Conservation (phyloP, 2,888 invertebrate species). For the Epistrophe eligans region DNA sequence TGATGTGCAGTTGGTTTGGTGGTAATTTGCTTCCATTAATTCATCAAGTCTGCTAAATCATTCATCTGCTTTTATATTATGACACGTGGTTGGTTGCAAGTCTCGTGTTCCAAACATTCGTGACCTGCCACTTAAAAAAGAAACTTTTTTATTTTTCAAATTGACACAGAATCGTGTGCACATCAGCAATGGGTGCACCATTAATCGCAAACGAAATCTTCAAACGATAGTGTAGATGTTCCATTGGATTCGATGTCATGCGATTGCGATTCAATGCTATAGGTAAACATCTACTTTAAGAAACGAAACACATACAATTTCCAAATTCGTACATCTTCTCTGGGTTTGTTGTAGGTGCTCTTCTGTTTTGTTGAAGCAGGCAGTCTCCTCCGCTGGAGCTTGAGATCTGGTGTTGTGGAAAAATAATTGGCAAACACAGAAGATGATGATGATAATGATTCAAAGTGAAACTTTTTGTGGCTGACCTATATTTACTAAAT, state of each 20-base stretch:
- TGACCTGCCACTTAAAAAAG: conserved; percentile 51
- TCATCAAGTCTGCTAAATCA: conserved; percentile 29
- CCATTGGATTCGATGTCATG: neutral
- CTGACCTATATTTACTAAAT: conserved; percentile 44
- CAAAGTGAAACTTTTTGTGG: conserved; percentile 56
- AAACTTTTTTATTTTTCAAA: conserved; percentile 21
- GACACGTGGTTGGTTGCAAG: conserved; percentile 45
- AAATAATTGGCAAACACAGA: conserved; percentile 56
- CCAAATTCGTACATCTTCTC: conserved; percentile 13
- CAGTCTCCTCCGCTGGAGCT: neutral
- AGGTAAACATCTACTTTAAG: conserved; percentile 29
- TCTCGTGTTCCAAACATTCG: conserved; percentile 39
- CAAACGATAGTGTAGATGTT: conserved; percentile 23
- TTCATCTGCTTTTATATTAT: neutral
- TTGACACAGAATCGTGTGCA: conserved; percentile 47
- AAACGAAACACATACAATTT: neutral
- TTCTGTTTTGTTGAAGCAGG: neutral
- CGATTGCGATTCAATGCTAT: conserved; percentile 5
- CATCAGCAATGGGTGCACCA: conserved; percentile 17
- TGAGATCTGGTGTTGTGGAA: conserved; percentile 56
- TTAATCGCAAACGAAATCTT: conserved; percentile 48
- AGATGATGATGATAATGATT: neutral
- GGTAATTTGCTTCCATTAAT: conserved; percentile 33
- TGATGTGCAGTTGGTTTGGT: neutral
- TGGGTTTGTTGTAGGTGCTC: conserved; percentile 24